Conservation (phyloP, 2,113 vertebrate species). For the Cygnus atratus region DNA sequence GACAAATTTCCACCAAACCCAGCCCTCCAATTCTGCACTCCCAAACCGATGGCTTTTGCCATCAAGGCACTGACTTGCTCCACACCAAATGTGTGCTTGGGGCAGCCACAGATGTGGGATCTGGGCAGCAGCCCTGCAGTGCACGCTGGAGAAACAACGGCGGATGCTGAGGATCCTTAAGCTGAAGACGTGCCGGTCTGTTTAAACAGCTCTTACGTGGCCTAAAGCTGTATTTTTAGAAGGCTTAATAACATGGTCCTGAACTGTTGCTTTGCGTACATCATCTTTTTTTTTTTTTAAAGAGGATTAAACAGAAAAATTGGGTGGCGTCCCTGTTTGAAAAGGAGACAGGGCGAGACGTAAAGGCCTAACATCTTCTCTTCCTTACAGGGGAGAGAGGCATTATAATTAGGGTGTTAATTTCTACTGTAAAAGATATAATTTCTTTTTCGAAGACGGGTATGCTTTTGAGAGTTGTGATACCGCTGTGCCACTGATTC, state of each 20-base stretch:
- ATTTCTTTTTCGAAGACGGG: not conserved
- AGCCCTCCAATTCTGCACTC: not conserved
- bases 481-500: not conserved
- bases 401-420: not conserved
- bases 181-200: not conserved
- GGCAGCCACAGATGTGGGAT: not conserved
- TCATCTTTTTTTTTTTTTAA: not conserved
- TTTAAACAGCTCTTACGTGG: not conserved
- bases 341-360: not conserved
- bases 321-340: not conserved
- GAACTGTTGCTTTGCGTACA: not conserved
- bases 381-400: not conserved
- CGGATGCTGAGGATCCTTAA: not conserved
- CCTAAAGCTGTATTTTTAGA: not conserved
- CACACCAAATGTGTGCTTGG: rapidly evolving
- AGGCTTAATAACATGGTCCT: rapidly evolving
- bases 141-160: not conserved
- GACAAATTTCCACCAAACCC: not conserved
- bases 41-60: not conserved
- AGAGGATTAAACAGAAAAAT: not conserved
- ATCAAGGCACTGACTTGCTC: no score
- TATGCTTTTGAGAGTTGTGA: not conserved
- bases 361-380: not conserved
- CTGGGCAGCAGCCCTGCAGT: not conserved
- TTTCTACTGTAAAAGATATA: not conserved